Conservation (phyloP, 2,888 invertebrate genomes). For the Lasiommata megera region DNA sequence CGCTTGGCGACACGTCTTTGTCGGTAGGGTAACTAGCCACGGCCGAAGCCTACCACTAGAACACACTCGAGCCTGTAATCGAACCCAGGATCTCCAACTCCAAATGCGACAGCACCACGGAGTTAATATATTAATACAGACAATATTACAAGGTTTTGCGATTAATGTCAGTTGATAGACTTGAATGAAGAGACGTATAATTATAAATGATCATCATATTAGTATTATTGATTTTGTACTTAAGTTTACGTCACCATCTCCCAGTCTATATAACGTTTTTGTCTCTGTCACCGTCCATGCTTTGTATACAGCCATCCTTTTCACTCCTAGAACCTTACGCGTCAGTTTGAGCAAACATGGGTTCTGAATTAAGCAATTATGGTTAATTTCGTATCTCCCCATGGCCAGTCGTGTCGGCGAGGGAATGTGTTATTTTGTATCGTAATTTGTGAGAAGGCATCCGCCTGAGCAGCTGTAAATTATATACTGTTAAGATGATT, state of each 20-base stretch:
- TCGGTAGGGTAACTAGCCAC: too few species aligned
- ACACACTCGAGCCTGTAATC: too few species aligned
- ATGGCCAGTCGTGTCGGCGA: constrained; percentile 66
- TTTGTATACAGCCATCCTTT: constrained; percentile 42
- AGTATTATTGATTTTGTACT: too few species aligned
- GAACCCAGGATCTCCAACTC: too few species aligned
- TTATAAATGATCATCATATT: too few species aligned
- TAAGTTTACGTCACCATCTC: not conserved
- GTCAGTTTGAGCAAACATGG: constrained; percentile 64
- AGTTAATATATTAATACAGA: too few species aligned
- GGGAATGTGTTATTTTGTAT: constrained; percentile 78
- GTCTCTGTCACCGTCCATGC: constrained; percentile 45
- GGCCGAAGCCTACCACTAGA: too few species aligned
- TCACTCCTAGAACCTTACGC: constrained; percentile 51
- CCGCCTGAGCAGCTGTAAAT: constrained; percentile 78
- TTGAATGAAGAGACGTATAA: too few species aligned
- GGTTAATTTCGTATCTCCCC: constrained; percentile 78
- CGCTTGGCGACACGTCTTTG: too few species aligned
- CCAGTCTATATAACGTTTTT: constrained; percentile 20
- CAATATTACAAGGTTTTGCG: too few species aligned
- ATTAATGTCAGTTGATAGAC: too few species aligned
- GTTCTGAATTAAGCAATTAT: constrained; percentile 81
- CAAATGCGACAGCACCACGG: too few species aligned
- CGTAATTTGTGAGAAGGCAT: constrained; percentile 80
- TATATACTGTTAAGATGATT: constrained; percentile 60